Conservation (phyloP, 2,797 vertebrate species). For the Argyrosomus regius region DNA sequence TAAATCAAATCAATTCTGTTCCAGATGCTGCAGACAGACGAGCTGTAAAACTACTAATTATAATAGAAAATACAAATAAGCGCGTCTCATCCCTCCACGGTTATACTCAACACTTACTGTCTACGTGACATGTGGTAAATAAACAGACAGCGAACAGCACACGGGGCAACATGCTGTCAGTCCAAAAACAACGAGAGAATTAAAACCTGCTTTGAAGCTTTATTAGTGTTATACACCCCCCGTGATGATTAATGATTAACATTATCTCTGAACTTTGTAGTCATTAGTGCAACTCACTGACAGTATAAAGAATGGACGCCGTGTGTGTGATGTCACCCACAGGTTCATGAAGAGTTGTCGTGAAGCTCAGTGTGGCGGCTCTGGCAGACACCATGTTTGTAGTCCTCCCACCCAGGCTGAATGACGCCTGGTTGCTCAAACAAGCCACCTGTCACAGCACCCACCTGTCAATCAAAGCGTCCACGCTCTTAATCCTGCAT, state of each 20-base stretch:
- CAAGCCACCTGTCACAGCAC: no score
- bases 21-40: not conserved
- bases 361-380: no score
- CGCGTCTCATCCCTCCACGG: not conserved
- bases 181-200: not conserved
- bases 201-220: not conserved
- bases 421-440: no score
- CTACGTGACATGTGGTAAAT: constrained; percentile 30
- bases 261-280: constrained; percentile 64
- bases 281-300: not conserved
- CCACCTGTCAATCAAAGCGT: no score
- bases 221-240: not conserved
- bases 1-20: not conserved
- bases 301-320: no score
- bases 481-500: no score
- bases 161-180: constrained; percentile 15
- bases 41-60: not conserved
- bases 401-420: no score
- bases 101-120: constrained; percentile 58
- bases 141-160: constrained; percentile 44
- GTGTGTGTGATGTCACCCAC: no score
- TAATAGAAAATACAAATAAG: not conserved
- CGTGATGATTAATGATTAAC: not conserved
- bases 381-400: no score
- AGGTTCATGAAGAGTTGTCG: no score